Evolutionary conservation across 2,113 vertebrate species (phyloP).

Genomic region (Polyodon spathula): DNA sequence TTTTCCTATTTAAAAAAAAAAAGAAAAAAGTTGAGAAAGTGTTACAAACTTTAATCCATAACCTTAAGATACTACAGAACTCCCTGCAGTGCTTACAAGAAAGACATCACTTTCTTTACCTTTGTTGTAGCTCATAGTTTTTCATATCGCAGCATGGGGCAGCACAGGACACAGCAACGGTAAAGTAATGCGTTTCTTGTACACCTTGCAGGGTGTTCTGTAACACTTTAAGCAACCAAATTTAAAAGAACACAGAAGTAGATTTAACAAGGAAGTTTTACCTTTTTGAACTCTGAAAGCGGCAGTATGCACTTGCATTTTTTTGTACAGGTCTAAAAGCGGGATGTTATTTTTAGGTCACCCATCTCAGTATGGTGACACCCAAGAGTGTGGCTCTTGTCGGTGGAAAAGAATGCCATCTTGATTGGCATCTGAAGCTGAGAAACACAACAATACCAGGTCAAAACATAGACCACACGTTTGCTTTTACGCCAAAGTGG

Average conservation of each 20-base stretch:
- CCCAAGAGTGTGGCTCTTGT: slow-evolving; percentile 60
- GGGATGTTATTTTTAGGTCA: slow-evolving; percentile 50
- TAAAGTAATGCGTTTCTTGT: too few relatives aligned
- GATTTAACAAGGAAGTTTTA: slow-evolving; percentile 27
- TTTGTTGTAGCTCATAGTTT: too few relatives aligned
- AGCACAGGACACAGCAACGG: too few relatives aligned
- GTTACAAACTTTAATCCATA: slow-evolving; percentile 1
- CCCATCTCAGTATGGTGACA: slow-evolving; percentile 62
- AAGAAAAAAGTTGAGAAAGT: background rate
- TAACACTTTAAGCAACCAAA: too few relatives aligned
- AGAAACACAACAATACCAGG: slow-evolving; percentile 21
- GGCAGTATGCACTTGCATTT: slow-evolving; percentile 82
- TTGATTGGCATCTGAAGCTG: slow-evolving; percentile 78
- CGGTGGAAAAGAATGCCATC: slow-evolving; percentile 66
- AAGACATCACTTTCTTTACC: too few relatives aligned
- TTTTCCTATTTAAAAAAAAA: slow-evolving; percentile 59
- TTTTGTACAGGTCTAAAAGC: slow-evolving; percentile 70
- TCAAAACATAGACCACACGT: too few relatives aligned
- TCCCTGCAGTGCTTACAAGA: too few relatives aligned
- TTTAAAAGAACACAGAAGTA: too few relatives aligned
- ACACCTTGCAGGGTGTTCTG: too few relatives aligned
- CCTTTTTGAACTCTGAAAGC: slow-evolving; percentile 88
- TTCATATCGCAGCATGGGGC: too few relatives aligned
- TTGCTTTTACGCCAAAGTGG: too few relatives aligned
- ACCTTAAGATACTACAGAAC: too few relatives aligned